Conservation (phyloP, 2,113 vertebrate species). For the Shinisaurus crocodilurus region DNA sequence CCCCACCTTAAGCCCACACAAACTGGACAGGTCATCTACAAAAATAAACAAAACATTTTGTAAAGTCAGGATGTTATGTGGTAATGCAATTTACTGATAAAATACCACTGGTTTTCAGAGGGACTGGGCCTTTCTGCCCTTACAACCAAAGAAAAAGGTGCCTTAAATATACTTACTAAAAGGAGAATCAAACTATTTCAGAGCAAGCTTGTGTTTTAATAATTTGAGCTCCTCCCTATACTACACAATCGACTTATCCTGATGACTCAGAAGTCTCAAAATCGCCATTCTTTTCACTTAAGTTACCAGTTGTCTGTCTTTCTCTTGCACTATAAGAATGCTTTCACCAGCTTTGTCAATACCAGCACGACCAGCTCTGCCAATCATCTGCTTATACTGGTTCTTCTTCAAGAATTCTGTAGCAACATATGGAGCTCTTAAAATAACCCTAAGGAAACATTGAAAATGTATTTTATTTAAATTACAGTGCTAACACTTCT, state of each 20-base stretch:
- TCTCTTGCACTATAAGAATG: constrained; percentile 91
- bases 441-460: constrained; percentile 84
- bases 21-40: not conserved
- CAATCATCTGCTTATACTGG: constrained; percentile 97
- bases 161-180: constrained; percentile 6
- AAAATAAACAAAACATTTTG: not conserved
- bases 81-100: not conserved
- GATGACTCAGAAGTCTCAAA: constrained; percentile 7
- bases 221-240: not conserved
- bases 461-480: not conserved
- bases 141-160: not conserved
- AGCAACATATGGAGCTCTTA: constrained; percentile 93
- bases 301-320: constrained; percentile 85
- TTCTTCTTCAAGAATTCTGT: constrained; percentile 89
- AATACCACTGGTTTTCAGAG: not conserved
- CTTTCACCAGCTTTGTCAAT: constrained; percentile 92
- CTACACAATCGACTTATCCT: not conserved
- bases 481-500: not conserved
- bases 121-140: not conserved
- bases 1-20: not conserved
- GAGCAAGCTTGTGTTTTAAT: not conserved
- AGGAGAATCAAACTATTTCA: not conserved
- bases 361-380: constrained; percentile 93
- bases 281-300: not conserved
- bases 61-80: not conserved